Evolutionary conservation across 2,888 invertebrate genomes (phyloP).

Genomic region (Stegophylla sp.): DNA sequence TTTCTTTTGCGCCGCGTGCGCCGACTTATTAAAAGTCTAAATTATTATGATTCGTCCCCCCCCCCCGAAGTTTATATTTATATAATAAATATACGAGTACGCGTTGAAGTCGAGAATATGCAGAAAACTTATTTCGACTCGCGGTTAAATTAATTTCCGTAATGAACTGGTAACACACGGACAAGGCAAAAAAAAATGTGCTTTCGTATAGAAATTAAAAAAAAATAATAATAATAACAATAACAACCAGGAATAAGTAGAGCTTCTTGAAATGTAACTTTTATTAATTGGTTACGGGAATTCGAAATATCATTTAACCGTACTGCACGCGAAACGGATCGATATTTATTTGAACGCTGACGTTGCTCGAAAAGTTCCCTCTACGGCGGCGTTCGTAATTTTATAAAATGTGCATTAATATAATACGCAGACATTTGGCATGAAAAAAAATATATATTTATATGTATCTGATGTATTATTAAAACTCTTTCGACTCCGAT

Average conservation of each 20-base stretch:
- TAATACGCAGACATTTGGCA: no score
- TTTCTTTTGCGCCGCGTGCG: not conserved
- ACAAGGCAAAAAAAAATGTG: slow-evolving; percentile 12
- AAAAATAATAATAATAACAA: not conserved
- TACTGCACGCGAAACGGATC: not conserved
- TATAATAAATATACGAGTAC: no score
- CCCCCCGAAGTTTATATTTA: not conserved
- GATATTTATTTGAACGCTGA: no score
- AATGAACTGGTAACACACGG: not conserved
- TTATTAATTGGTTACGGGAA: slow-evolving; percentile 38
- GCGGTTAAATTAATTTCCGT: slow-evolving; percentile 31
- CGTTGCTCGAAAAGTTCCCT: no score
- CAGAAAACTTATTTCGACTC: slow-evolving; percentile 19
- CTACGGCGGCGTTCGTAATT: no score
- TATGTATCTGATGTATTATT: no score
- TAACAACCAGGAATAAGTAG: not conserved
- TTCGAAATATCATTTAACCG: not conserved
- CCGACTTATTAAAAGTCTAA: slow-evolving; percentile 26
- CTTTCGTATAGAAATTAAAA: not conserved
- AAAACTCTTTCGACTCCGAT: no score
- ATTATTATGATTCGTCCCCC: slow-evolving; percentile 6
- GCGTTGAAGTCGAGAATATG: slow-evolving; percentile 4
- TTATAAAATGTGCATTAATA: no score
- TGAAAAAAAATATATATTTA: no score
- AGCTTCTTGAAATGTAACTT: not conserved